phyloP scores from a whole-genome alignment of 2,888 invertebrate species.

The Heteropelma amictum region DNA sequence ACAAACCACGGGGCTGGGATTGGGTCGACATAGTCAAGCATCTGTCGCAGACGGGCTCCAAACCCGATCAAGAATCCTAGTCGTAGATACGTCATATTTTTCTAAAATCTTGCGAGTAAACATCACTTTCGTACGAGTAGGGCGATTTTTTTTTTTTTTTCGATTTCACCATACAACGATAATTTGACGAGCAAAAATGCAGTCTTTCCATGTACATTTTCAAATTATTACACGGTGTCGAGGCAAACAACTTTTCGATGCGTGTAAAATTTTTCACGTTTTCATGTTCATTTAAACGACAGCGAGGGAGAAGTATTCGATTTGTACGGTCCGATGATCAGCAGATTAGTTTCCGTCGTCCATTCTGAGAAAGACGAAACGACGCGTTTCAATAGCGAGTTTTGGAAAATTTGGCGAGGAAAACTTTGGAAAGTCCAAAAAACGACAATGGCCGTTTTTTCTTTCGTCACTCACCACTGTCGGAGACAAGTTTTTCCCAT shows the following conservation, averaged over 20 bases:
- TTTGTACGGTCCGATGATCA: slow-evolving; percentile 82
- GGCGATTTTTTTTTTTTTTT: too few species aligned
- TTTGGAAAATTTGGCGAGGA: neutral
- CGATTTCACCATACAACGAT: too few species aligned
- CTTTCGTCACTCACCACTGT: slow-evolving; percentile 19
- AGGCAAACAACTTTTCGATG: too few species aligned
- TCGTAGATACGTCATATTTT: slow-evolving; percentile 62
- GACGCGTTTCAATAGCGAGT: neutral
- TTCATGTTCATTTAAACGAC: neutral
- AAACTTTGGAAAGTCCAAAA: too few species aligned
- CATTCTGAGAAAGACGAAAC: slow-evolving; percentile 79
- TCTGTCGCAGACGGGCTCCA: slow-evolving; percentile 88
- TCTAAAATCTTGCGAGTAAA: slow-evolving; percentile 69
- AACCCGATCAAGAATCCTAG: slow-evolving; percentile 76
- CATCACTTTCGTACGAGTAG: slow-evolving; percentile 57
- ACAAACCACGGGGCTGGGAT: slow-evolving; percentile 93
- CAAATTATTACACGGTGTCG: neutral
- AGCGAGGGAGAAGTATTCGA: slow-evolving; percentile 50
- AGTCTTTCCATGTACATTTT: too few species aligned
- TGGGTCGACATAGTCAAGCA: slow-evolving; percentile 99
- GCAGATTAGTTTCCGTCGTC: slow-evolving; percentile 80
- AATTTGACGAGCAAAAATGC: too few species aligned
- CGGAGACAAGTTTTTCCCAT: slow-evolving; percentile 13
- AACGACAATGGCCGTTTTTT: neutral
- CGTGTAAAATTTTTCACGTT: neutral